These are phyloP conservation scores for Helobdella robusta DNA, from an alignment of 2,888 invertebrate species.

Conservation along the genomic window DNA sequence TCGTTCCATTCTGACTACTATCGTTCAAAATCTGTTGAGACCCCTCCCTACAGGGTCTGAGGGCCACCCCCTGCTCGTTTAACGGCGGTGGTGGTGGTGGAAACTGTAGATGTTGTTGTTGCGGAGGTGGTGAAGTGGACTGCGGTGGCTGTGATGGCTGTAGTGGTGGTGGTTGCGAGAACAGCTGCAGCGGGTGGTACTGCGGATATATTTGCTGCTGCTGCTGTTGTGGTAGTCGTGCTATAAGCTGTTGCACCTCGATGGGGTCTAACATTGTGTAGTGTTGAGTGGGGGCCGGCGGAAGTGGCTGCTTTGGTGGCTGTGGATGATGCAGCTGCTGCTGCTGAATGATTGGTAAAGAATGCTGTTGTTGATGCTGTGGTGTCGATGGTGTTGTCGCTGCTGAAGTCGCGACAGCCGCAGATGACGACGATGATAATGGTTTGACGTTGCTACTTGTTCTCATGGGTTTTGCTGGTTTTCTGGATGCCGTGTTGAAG, in stretches of 20 bases:
- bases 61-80: conserved; percentile 29
- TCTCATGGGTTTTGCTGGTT: conserved; percentile 19
- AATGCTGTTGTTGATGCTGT: background rate
- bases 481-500: background rate
- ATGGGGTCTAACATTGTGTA: conserved; percentile 29
- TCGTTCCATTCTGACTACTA: conserved; percentile 14
- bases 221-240: conserved; percentile 18
- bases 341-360: background rate
- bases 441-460: conserved; percentile 20
- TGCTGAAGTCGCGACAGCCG: background rate
- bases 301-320: background rate
- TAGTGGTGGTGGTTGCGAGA: conserved; percentile 12
- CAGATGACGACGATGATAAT: background rate
- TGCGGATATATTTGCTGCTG: conserved; percentile 22
- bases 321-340: too few relatives aligned
- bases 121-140: conserved; percentile 12
- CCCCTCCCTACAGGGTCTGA: conserved; percentile 28
- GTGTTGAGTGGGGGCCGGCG: conserved; percentile 23
- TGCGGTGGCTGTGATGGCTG: conserved; percentile 15
- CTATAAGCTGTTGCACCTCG: conserved; percentile 26
- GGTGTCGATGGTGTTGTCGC: conserved; percentile 5
- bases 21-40: conserved; percentile 11
- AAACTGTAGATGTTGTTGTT: conserved; percentile 20
- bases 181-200: conserved; percentile 19
- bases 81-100: conserved; percentile 29